Evolutionary conservation across 2,888 invertebrate genomes (phyloP).

Genomic region (Callosobruchus maculatus): DNA sequence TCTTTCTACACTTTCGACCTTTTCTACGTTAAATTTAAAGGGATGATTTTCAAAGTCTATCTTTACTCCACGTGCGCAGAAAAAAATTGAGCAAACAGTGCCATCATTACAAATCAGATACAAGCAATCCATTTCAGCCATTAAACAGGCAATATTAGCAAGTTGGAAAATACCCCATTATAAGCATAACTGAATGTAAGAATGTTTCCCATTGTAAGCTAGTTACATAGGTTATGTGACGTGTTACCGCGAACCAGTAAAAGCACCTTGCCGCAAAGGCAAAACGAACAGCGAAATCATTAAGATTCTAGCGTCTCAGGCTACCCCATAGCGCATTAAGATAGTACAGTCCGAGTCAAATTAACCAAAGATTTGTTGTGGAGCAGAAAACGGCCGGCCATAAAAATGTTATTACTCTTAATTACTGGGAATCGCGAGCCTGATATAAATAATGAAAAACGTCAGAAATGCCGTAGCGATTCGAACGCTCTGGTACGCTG

Average conservation of each 20-base stretch:
- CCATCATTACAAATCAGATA: too few relatives aligned
- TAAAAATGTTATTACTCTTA: slow-evolving; percentile 44
- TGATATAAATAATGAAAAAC: slow-evolving; percentile 38
- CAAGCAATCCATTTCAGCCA: too few relatives aligned
- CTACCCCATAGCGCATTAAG: slow-evolving; percentile 15
- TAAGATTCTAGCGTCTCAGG: background rate
- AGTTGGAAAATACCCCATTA: too few relatives aligned
- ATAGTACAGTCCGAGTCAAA: slow-evolving; percentile 22
- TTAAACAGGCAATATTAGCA: too few relatives aligned
- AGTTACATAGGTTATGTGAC: background rate
- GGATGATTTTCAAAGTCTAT: too few relatives aligned
- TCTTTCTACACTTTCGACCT: too few relatives aligned
- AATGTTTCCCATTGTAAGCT: background rate
- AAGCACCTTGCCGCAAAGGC: background rate
- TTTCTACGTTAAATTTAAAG: too few relatives aligned
- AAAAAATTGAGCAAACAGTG: too few relatives aligned
- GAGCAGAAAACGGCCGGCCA: slow-evolving; percentile 29
- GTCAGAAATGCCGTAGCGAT: slow-evolving; percentile 4
- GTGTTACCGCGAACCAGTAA: background rate
- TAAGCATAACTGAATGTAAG: background rate
- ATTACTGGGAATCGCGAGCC: slow-evolving; percentile 37
- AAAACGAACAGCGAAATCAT: background rate
- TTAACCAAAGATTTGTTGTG: slow-evolving; percentile 28
- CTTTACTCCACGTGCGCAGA: too few relatives aligned
- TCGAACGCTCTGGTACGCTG: background rate